Conservation (phyloP, 2,888 invertebrate species). For the Drosophila barbarae region DNA sequence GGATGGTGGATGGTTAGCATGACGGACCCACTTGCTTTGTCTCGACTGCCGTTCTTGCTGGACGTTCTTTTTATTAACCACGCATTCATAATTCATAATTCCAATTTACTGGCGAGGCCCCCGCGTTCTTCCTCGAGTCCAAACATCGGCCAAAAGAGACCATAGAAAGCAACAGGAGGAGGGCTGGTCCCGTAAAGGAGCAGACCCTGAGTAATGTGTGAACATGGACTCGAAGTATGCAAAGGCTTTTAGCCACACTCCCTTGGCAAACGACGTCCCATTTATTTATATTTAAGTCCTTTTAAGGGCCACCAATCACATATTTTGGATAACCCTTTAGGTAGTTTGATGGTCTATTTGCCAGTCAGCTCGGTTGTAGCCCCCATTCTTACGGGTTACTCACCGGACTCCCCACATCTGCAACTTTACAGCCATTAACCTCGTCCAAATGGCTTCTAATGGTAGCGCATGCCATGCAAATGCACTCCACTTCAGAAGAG, state of each 20-base stretch:
- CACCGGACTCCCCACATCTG: constrained; percentile 5
- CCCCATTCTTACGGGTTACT: constrained; percentile 20
- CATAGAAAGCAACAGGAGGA: constrained; percentile 25
- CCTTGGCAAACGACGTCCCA: constrained; percentile 4
- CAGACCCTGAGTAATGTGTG: constrained; percentile 67
- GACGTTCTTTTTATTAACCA: constrained; percentile 70
- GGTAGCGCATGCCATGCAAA: constrained; percentile 73
- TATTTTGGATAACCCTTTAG: constrained; percentile 6
- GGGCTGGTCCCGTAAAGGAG: constrained; percentile 15
- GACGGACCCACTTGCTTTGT: constrained; percentile 55
- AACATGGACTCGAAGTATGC: constrained; percentile 66
- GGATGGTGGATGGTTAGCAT: constrained; percentile 54
- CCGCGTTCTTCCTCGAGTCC: constrained; percentile 50
- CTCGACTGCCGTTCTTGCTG: constrained; percentile 42
- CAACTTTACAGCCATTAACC: constrained; percentile 52
- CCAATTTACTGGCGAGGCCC: constrained; percentile 72
- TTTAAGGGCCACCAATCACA: constrained; percentile 8
- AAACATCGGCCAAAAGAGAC: constrained; percentile 61
- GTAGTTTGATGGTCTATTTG: constrained; percentile 21
- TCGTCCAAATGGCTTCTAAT: constrained; percentile 70
- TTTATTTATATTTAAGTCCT: constrained; percentile 11
- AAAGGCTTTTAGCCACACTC: constrained; percentile 54
- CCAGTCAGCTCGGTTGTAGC: constrained; percentile 2
- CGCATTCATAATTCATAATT: constrained; percentile 78
- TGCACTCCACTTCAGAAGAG: constrained; percentile 62